phyloP scores from a whole-genome alignment of 2,888 invertebrate genomes.

The Priocnemis perturbator region DNA sequence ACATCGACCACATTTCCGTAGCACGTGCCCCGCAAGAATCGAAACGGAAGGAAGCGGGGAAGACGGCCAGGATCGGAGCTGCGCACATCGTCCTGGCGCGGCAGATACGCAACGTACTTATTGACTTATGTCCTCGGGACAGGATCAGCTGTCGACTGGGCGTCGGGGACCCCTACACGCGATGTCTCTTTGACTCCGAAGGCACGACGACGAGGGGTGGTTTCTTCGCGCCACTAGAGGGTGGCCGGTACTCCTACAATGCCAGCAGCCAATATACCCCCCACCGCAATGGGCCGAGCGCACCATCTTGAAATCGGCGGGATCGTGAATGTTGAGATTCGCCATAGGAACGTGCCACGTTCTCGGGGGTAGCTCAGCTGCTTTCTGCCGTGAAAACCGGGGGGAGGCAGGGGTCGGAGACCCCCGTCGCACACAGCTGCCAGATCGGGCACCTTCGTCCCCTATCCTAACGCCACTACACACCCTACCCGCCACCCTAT shows the following conservation, averaged over 20 bases:
- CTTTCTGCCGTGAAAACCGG: conserved; percentile 56
- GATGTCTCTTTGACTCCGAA: conserved; percentile 43
- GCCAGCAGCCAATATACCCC: conserved; percentile 41
- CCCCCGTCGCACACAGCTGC: conserved; percentile 65
- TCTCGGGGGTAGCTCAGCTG: conserved; percentile 63
- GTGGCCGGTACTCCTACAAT: conserved; percentile 57
- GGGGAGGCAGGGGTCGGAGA: conserved; percentile 59
- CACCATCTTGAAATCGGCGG: background rate
- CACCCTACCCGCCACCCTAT: conserved; percentile 20
- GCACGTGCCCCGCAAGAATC: too few relatives aligned
- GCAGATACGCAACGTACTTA: conserved; percentile 61
- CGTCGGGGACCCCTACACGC: conserved; percentile 58
- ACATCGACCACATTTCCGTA: too few relatives aligned
- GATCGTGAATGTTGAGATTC: conserved; percentile 15
- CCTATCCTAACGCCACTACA: conserved; percentile 9
- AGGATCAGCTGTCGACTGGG: conserved; percentile 65
- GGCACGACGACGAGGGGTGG: conserved; percentile 41
- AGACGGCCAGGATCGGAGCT: too few relatives aligned
- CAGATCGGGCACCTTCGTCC: conserved; percentile 52
- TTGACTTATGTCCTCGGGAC: conserved; percentile 66
- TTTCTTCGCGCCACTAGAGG: conserved; percentile 55
- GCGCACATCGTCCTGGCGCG: too few relatives aligned
- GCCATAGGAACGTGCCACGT: conserved; percentile 43
- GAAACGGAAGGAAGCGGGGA: too few relatives aligned
- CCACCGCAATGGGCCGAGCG: conserved; percentile 19